phyloP scores from a whole-genome alignment of 1,140 invertebrate genomes.

The Ceratosolen fusciceps region DNA sequence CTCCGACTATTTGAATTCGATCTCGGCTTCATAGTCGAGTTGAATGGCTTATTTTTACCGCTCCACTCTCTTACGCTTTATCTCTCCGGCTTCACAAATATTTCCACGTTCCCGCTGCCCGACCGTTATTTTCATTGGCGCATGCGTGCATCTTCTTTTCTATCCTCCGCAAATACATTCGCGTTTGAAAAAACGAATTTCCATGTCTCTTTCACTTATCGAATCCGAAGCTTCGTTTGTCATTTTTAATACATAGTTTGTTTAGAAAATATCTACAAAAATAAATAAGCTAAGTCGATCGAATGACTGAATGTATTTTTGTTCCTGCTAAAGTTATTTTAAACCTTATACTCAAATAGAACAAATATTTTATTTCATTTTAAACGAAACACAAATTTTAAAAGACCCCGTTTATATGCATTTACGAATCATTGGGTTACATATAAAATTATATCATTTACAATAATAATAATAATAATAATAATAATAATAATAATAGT shows the following conservation, averaged over 20 bases:
- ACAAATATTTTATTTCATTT: no score
- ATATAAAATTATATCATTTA: no score
- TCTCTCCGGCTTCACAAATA: not conserved
- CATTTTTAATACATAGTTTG: not conserved
- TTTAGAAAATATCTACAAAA: not conserved
- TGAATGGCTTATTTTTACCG: not conserved
- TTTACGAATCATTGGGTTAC: no score
- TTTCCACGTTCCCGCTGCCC: no score
- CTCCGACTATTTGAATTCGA: not conserved
- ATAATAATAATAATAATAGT: no score
- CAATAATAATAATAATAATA: no score
- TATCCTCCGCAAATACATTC: not conserved
- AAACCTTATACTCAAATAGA: no score
- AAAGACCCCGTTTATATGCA: no score
- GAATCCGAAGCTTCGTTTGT: not conserved
- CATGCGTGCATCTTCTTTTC: not conserved
- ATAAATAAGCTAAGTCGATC: no score
- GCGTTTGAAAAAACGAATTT: not conserved
- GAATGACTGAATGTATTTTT: not conserved
- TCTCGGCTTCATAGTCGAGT: not conserved
- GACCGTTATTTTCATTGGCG: not conserved
- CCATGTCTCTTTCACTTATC: not conserved
- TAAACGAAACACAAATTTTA: no score
- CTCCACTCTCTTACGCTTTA: not conserved
- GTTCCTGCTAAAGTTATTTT: no score